Percentiles rank a stretch among this genome's conserved stretches.
phyloP scores from a whole-genome alignment of 2,888 invertebrate genomes.

The Agrotis puta region DNA sequence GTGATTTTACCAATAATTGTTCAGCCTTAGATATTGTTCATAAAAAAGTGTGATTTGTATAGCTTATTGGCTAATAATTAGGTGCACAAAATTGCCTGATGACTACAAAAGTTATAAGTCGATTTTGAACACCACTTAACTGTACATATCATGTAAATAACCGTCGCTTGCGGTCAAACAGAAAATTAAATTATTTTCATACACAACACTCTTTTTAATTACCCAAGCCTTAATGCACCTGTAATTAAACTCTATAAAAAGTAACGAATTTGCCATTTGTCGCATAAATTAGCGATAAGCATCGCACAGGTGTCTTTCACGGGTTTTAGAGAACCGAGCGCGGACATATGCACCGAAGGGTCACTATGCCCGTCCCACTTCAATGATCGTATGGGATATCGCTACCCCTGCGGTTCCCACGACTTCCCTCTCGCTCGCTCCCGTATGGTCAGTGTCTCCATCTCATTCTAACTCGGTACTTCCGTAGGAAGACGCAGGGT shows the following conservation, averaged over 20 bases:
- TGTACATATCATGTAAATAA: conserved; percentile 72
- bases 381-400: conserved; percentile 88
- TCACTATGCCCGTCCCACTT: conserved; percentile 81
- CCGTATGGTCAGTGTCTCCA: conserved; percentile 27
- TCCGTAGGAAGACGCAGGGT: conserved; percentile 88
- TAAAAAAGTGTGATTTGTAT: conserved; percentile 29
- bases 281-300: conserved; percentile 72
- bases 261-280: conserved; percentile 66
- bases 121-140: conserved; percentile 5
- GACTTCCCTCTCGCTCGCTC: conserved; percentile 76
- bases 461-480: conserved; percentile 77
- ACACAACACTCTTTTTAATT: conserved; percentile 45
- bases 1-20: conserved; percentile 51
- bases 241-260: conserved; percentile 45
- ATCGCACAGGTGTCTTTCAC: conserved; percentile 78
- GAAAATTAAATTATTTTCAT: conserved; percentile 78
- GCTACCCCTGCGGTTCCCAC: conserved; percentile 90
- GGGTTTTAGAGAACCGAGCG: conserved; percentile 37
- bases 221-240: conserved; percentile 47
- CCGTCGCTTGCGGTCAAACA: conserved; percentile 51
- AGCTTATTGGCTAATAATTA: conserved; percentile 27
- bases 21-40: conserved; percentile 15
- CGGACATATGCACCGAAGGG: conserved; percentile 64
- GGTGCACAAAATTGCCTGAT: background rate
- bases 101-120: background rate